Evolutionary conservation across 2,113 vertebrate genomes (phyloP).

Genomic region (Microtus richardsoni): DNA sequence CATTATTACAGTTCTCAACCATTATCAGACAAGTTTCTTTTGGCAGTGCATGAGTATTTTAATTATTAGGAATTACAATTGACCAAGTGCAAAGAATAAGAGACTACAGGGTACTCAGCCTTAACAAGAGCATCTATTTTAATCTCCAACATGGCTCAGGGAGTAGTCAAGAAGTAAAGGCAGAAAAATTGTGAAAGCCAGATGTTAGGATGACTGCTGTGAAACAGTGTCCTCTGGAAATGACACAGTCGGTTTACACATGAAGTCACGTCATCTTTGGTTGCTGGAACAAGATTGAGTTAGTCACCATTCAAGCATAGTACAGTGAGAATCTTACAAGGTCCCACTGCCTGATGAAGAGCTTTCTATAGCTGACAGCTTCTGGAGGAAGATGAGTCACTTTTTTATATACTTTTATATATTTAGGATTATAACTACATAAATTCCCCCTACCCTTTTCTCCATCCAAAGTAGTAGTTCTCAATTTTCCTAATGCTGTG

Average conservation of each 20-base stretch:
- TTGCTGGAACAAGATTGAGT: not conserved
- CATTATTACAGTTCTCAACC: accelerated
- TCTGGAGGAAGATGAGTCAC: not conserved
- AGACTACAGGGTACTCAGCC: not conserved
- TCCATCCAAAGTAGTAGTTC: not conserved
- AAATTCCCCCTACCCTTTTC: no score
- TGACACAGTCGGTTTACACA: not conserved
- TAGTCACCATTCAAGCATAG: not conserved
- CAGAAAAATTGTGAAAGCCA: not conserved
- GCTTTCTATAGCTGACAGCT: no score
- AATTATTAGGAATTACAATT: not conserved
- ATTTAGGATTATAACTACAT: not conserved
- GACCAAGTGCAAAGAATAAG: not conserved
- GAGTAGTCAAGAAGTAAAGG: not conserved
- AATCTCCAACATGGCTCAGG: not conserved
- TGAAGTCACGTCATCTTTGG: not conserved
- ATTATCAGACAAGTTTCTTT: not conserved
- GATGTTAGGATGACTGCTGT: not conserved
- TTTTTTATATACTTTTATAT: not conserved
- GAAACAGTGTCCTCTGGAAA: not conserved
- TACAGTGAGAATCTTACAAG: not conserved
- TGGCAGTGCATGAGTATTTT: no score
- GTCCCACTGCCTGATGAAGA: no score
- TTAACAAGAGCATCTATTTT: not conserved
- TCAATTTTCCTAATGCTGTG: not conserved